Evolutionary conservation across 2,113 vertebrate species (phyloP).

Genomic region (Chunga burmeisteri): DNA sequence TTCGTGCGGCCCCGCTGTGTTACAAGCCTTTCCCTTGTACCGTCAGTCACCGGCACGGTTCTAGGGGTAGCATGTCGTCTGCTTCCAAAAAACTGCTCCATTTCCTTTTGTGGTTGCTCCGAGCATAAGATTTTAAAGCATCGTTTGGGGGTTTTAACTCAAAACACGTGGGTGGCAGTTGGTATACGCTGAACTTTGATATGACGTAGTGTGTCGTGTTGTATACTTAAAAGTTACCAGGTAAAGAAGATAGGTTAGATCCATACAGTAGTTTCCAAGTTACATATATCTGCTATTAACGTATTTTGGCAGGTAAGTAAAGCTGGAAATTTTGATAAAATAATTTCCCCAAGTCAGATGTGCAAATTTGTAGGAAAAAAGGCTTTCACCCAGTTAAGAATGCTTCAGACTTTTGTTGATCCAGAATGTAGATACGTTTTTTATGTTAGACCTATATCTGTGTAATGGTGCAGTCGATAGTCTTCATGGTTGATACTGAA

Average conservation of each 20-base stretch:
- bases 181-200: too few species aligned
- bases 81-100: fast-evolving
- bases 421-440: fast-evolving
- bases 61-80: background rate
- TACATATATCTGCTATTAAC: fast-evolving
- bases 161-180: fast-evolving
- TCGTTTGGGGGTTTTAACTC: background rate
- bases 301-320: background rate
- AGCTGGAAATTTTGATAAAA: background rate
- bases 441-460: background rate
- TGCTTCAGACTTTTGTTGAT: background rate
- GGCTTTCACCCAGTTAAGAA: background rate
- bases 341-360: background rate
- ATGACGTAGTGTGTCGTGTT: fast-evolving
- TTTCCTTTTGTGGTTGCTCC: background rate
- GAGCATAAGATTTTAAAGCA: background rate
- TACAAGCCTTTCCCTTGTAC: too few species aligned
- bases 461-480: too few species aligned
- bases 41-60: fast-evolving
- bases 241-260: too few species aligned
- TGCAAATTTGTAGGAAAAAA: background rate
- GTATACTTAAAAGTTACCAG: fast-evolving
- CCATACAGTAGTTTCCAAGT: fast-evolving
- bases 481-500: fast-evolving
- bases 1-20: background rate